Percentiles rank a stretch among this genome's conserved stretches.
Conservation (phyloP, 1,140 invertebrate species). For the Penaeus japonicus region DNA sequence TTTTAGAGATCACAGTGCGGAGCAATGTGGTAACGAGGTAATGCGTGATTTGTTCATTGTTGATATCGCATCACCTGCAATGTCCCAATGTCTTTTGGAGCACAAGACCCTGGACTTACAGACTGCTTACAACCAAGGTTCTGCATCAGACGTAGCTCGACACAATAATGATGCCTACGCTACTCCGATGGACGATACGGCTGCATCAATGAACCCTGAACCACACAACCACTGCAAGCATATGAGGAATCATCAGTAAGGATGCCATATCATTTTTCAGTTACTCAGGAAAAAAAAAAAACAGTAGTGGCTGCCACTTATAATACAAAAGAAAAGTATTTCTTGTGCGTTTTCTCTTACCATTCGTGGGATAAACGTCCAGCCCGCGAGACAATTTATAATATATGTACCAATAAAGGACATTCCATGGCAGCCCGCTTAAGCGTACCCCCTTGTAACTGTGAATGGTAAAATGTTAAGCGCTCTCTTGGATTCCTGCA, state of each 20-base stretch:
- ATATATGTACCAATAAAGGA: conserved; percentile 15
- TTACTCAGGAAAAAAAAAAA: neutral
- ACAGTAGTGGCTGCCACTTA: neutral
- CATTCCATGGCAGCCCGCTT: neutral
- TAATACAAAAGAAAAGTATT: neutral
- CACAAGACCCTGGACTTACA: conserved; percentile 10
- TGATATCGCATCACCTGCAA: neutral
- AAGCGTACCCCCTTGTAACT: neutral
- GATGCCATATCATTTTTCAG: neutral
- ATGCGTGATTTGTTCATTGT: conserved; percentile 14
- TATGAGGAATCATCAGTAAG: neutral
- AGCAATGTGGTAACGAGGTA: neutral
- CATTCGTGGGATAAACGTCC: neutral
- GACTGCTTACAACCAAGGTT: conserved; percentile 16
- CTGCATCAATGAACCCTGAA: neutral
- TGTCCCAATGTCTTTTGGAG: neutral
- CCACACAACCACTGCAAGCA: neutral
- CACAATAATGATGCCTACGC: neutral
- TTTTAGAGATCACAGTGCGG: no score
- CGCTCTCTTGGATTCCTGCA: neutral
- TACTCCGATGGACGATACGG: neutral
- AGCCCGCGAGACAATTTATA: conserved; percentile 6
- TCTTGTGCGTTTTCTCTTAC: neutral
- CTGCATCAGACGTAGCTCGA: conserved; percentile 1
- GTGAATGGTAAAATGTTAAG: neutral